Evolutionary conservation across 2,888 invertebrate genomes (phyloP), one percentile per base, ranked within the genome.

Genomic region (Xestoiulus laeticollis): DNA sequence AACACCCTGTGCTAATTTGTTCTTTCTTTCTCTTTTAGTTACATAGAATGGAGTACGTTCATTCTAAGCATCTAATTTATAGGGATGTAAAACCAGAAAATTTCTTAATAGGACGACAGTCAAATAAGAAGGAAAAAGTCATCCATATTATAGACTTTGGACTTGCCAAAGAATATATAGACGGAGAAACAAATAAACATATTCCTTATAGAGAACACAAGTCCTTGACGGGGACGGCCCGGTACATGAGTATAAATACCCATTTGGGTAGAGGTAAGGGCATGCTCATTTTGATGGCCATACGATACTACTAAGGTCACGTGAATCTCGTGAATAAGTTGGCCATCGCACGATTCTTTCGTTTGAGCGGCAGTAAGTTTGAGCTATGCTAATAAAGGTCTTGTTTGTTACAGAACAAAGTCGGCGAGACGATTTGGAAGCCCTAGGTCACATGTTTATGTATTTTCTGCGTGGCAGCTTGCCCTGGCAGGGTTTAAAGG

Each of bases 201-300:
- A 99, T 99, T 94, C 99, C 99, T 91, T 99, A 99, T 94, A 96
- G 99, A 95, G 99, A 99, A 95, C 99, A 99, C 95, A 99, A 99
- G 94, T 99, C 99, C 92, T 95, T 99, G 92, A 99, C 99, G 90
- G 99, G 99, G 91, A 99, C 99, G 90, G 99, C 99, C 91, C 95
- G 99, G 94, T 99, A 99, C 94, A 99, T 99, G 99, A 99, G 99
- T 93, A 99, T 99, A 93, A 99, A 99, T 93, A 99, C 99, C 93
- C 99, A 99, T 94, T 96, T 99, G 94, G 99, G 99, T 92, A 98
- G 99, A 95, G 96, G 96, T 96, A 92, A 92, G 91, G 26, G 26
- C 6, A 10, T 10, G 19, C 53, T 53, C 2, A n/a, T n/a, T n/a
- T 53, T 48, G 5, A 14, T 48, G 48, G 14, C 48, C 48, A 48